Base-by-base conservation (phyloP, 1,140 invertebrate species). In the Drosophila pallidifrons region DNA sequence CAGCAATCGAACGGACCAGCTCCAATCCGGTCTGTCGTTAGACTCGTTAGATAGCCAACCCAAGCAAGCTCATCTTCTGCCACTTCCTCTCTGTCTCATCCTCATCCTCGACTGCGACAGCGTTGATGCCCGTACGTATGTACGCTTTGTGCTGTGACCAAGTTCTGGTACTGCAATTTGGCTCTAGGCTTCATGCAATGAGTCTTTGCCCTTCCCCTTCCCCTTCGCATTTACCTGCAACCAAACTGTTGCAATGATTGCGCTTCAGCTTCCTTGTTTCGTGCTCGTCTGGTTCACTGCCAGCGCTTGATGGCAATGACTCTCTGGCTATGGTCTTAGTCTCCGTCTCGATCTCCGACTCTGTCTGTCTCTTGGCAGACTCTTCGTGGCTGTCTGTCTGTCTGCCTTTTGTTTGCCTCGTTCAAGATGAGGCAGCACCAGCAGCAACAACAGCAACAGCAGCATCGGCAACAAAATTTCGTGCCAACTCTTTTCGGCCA, bases 241-340 rank as follows among this genome's bases (percentile, higher is more conserved):
- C 59, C 43, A 74, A 35, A 45, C 35, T 38, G 35, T 10, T 59
- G 25, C 68, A 61, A 73, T 76, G 73, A 74, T 81, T 80, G 69
- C 80, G 49, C 20, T 76, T 81, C 71, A 81, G 82, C 82, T 87
- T 87, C 82, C 82, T 87, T 88, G 82, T 88, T 83, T 87, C 80
- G 80, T 88, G 82, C 85, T 83, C 76, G 80, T 88, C 77, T 85
- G 49, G 76, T 82, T 74, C 67, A 75, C 65, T 83, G 81, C 83
- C 82, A 88, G 79, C 77, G 79, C 77, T 88, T 88, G 80, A 87
- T 82, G 83, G 86, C 83, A 83, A 79, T 87, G 76, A 77, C 71
- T 82, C 70, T 82, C 75, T 75, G 71, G 55, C 68, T 72, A 58
- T 67, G 58, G 51, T 77, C 63, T 54, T 20, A 30, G 45, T 49